Evolutionary conservation across 2,797 vertebrate genomes (phyloP).

Genomic region (Anguilla obscura): DNA sequence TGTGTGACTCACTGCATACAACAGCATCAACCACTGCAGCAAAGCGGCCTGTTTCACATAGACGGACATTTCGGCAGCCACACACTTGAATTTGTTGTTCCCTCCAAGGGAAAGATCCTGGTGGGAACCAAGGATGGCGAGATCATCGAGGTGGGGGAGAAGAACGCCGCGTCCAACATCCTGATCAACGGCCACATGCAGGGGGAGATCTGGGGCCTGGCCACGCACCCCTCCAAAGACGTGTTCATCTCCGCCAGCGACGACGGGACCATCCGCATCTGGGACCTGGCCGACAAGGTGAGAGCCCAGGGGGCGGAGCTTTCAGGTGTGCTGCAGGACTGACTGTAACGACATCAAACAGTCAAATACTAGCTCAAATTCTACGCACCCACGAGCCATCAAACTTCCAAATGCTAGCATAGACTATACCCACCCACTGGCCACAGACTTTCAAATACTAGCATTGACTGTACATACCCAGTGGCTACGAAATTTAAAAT

Average conservation of each 20-base stretch:
- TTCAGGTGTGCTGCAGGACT: too few species aligned
- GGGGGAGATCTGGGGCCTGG: slow-evolving; percentile 94
- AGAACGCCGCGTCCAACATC: slow-evolving; percentile 94
- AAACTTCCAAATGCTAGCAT: too few species aligned
- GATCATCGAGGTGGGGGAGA: slow-evolving; percentile 96
- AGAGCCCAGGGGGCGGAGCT: slow-evolving; percentile 4
- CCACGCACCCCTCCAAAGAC: slow-evolving; percentile 91
- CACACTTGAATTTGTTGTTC: not conserved
- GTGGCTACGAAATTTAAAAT: too few species aligned
- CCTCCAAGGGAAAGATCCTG: slow-evolving; percentile 87
- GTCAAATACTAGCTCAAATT: too few species aligned
- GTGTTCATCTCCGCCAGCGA: slow-evolving; percentile 92
- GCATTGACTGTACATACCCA: too few species aligned
- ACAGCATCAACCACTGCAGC: not conserved
- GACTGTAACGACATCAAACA: too few species aligned
- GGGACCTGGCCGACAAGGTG: slow-evolving; percentile 94
- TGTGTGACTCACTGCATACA: too few species aligned
- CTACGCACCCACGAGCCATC: too few species aligned
- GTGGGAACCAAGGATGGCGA: slow-evolving; percentile 97
- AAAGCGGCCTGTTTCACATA: not conserved
- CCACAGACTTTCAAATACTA: not conserved
- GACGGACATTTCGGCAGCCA: not conserved
- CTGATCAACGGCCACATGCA: slow-evolving; percentile 93
- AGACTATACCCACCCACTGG: too few species aligned
- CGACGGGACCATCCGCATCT: slow-evolving; percentile 91